Conservation (phyloP, 2,113 vertebrate species). For the Pogonocichla stellata region DNA sequence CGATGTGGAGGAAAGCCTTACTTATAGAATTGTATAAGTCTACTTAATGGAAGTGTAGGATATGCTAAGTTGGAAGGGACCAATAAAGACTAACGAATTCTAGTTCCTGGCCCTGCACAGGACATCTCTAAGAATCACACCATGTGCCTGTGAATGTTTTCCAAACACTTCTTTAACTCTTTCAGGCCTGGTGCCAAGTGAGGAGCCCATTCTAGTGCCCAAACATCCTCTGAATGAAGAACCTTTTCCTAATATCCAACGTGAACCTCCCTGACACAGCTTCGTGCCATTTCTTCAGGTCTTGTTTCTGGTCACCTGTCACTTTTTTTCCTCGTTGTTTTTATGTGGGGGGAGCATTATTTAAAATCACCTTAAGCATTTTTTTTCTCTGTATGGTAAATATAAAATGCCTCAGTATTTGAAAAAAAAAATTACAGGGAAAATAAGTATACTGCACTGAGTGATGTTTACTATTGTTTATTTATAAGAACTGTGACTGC, state of each 20-base stretch:
- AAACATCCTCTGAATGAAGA: neutral
- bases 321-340: neutral
- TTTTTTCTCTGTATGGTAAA: neutral
- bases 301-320: neutral
- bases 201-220: neutral
- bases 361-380: neutral
- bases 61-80: neutral
- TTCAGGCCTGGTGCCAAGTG: neutral
- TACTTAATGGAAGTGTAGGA: neutral
- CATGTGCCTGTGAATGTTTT: neutral
- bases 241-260: neutral
- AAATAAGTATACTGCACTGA: neutral
- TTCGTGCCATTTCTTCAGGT: accelerated
- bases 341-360: accelerated
- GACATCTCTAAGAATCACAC: neutral
- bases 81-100: accelerated
- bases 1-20: accelerated
- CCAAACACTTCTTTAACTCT: neutral
- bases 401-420: neutral
- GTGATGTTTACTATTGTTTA: neutral
- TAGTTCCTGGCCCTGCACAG: neutral
- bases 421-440: neutral
- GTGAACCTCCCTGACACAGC: neutral
- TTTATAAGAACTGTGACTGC: neutral
- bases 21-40: no score